Evolutionary conservation across 2,797 vertebrate species (phyloP).

Genomic region (Neosilurus hyrtlii): DNA sequence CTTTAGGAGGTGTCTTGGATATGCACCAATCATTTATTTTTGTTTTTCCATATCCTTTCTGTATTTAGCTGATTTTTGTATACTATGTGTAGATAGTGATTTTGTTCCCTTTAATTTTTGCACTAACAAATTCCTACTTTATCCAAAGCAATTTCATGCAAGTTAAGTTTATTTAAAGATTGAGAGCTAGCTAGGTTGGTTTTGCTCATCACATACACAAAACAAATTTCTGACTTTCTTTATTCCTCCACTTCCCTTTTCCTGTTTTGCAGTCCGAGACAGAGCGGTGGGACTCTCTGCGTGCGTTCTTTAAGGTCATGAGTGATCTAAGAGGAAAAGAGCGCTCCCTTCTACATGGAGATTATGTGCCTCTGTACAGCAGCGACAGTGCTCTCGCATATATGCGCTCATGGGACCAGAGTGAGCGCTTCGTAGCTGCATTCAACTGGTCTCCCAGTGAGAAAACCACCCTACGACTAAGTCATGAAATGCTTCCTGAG

Average conservation of each 20-base stretch:
- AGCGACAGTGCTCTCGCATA: constrained; percentile 66
- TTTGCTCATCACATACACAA: not conserved
- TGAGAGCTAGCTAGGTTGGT: not conserved
- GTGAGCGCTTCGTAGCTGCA: constrained; percentile 72
- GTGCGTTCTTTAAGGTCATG: constrained; percentile 65
- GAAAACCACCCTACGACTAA: constrained; percentile 37
- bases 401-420: constrained; percentile 84
- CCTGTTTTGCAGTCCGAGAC: constrained; percentile 47
- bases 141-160: not conserved
- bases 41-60: not conserved
- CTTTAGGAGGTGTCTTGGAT: not conserved
- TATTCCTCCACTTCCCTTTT: not conserved
- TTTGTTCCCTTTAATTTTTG: not conserved
- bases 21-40: not conserved
- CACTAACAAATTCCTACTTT: not conserved
- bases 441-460: constrained; percentile 71
- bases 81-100: not conserved
- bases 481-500: constrained; percentile 52
- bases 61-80: not conserved
- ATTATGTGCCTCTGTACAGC: constrained; percentile 64
- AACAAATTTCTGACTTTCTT: not conserved
- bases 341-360: constrained; percentile 78
- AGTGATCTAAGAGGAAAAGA: constrained; percentile 75
- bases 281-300: constrained; percentile 47
- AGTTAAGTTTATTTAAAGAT: not conserved